Conservation (phyloP, 2,113 vertebrate genomes). For the Heptranchias perlo region DNA sequence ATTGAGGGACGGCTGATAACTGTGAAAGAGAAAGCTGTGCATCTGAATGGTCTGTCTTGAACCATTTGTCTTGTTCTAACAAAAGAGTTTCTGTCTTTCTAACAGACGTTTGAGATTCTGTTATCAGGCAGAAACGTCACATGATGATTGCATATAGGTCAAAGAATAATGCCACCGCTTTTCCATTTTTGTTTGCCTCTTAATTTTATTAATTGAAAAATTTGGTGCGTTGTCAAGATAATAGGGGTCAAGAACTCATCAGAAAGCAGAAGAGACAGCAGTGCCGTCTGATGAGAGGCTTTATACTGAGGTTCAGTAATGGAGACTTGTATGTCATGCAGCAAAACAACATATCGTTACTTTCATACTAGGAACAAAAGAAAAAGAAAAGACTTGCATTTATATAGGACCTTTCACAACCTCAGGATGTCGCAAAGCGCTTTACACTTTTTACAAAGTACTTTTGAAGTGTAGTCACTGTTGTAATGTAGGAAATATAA, state of each 20-base stretch:
- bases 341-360: neutral
- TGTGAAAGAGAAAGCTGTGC: slow-evolving; percentile 12
- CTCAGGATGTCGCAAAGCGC: neutral
- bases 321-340: neutral
- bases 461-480: neutral
- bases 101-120: slow-evolving; percentile 9
- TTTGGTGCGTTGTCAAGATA: neutral
- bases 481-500: neutral
- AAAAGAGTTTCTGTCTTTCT: slow-evolving; percentile 11
- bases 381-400: neutral
- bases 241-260: slow-evolving; percentile 34
- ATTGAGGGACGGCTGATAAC: slow-evolving; percentile 36
- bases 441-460: too few relatives aligned
- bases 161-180: slow-evolving; percentile 25
- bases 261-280: neutral
- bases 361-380: neutral
- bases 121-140: slow-evolving; percentile 28
- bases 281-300: neutral
- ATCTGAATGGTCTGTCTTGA: slow-evolving; percentile 12
- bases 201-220: slow-evolving; percentile 37
- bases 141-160: slow-evolving; percentile 26
- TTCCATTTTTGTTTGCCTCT: slow-evolving; percentile 34
- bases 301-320: neutral
- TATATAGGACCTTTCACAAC: neutral
- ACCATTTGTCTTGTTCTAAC: neutral